A percentile compares a stretch with the other conserved stretches of the same genome.
These are phyloP conservation scores for Prionace glauca DNA, from an alignment of 2,797 vertebrate genomes.

Conservation along the genomic window DNA sequence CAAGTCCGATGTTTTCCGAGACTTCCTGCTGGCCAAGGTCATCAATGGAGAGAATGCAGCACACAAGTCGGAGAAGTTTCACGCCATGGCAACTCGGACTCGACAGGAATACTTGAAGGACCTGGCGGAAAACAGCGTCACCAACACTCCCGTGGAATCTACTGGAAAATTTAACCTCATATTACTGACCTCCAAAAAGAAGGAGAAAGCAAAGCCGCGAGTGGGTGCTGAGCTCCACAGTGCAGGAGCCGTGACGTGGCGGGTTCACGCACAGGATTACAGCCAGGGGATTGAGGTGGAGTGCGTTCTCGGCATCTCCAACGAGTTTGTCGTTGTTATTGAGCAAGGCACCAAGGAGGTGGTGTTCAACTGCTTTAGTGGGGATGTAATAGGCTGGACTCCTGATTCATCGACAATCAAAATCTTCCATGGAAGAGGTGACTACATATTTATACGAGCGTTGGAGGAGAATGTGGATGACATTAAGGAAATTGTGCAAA, in stretches of 20 bases:
- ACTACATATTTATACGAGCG: constrained; percentile 71
- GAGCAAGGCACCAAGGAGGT: constrained; percentile 78
- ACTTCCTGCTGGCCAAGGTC: constrained; percentile 84
- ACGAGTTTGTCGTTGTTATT: constrained; percentile 70
- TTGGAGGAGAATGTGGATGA: constrained; percentile 68
- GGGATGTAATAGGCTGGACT: constrained; percentile 86
- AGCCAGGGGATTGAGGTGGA: constrained; percentile 60
- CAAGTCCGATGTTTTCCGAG: constrained; percentile 72
- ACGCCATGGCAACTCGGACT: constrained; percentile 85
- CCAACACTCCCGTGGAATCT: constrained; percentile 72
- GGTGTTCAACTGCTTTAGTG: constrained; percentile 87
- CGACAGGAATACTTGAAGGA: constrained; percentile 87
- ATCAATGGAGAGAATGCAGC: constrained; percentile 86
- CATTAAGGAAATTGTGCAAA: constrained; percentile 78
- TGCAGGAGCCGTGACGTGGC: constrained; percentile 71
- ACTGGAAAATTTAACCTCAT: constrained; percentile 82
- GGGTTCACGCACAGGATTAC: constrained; percentile 74
- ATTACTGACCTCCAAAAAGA: constrained; percentile 78
- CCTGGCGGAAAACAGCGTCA: constrained; percentile 78
- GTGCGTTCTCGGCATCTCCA: constrained; percentile 73
- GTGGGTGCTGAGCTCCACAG: constrained; percentile 70
- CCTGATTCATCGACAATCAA: constrained; percentile 68
- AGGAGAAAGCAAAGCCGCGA: constrained; percentile 71
- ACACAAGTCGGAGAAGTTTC: constrained; percentile 90
- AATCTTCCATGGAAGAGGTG: constrained; percentile 81